A percentile compares a stretch with the other conserved stretches of the same genome.
phyloP scores from a whole-genome alignment of 2,113 vertebrate species.

The Tetraodon nigroviridis region DNA sequence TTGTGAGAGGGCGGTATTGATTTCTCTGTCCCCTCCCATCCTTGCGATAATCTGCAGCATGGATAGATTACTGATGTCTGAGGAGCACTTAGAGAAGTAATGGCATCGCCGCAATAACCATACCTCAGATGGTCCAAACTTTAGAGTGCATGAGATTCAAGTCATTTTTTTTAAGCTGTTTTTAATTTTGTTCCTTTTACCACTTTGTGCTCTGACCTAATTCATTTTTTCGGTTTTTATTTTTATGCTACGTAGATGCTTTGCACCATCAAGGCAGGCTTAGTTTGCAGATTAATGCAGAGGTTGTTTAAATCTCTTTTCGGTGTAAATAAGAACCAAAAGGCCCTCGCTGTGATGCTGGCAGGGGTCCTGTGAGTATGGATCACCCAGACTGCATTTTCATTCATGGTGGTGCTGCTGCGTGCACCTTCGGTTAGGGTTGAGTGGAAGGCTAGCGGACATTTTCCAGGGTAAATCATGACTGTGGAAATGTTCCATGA shows the following conservation, averaged over 20 bases:
- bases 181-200: neutral
- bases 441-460: conserved; percentile 15
- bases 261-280: neutral
- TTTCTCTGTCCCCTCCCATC: conserved; percentile 57
- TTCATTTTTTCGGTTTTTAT: neutral
- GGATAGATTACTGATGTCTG: conserved; percentile 59
- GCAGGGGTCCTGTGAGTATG: neutral
- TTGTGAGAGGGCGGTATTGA: conserved; percentile 68
- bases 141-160: neutral
- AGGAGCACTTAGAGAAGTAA: conserved; percentile 40
- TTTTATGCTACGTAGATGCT: neutral
- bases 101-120: conserved; percentile 28
- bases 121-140: conserved; percentile 28
- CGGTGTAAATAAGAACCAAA: neutral
- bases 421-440: conserved; percentile 26
- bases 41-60: conserved; percentile 65
- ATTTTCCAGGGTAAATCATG: conserved; percentile 13
- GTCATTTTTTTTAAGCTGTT: neutral
- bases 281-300: neutral
- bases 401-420: conserved; percentile 20
- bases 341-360: neutral
- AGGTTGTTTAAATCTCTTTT: neutral
- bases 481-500: conserved; percentile 3
- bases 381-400: conserved; percentile 26
- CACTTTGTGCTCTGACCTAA: neutral